These are phyloP conservation scores for Malthinus seriepunctatus DNA, from an alignment of 2,888 invertebrate species.

Conservation along the genomic window DNA sequence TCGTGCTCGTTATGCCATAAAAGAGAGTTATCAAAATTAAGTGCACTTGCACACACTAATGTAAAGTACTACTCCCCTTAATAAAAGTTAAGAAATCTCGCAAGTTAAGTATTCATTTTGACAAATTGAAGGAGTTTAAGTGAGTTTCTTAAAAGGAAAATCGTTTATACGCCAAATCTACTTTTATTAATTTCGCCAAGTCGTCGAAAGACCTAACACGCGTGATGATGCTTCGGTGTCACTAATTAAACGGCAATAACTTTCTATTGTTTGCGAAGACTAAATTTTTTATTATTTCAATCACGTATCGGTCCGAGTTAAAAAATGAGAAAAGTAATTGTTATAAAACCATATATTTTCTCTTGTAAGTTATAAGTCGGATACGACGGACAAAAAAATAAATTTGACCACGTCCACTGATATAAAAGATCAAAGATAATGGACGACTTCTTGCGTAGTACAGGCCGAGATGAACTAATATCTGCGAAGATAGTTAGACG, in stretches of 20 bases:
- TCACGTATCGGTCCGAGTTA: not conserved
- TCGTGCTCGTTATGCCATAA: too few relatives aligned
- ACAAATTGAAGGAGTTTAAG: too few relatives aligned
- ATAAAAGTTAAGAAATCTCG: too few relatives aligned
- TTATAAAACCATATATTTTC: slow-evolving; percentile 6
- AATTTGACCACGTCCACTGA: slow-evolving; percentile 15
- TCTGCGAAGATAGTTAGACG: slow-evolving; percentile 31
- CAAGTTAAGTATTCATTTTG: too few relatives aligned
- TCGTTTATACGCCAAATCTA: too few relatives aligned
- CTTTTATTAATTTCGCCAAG: not conserved
- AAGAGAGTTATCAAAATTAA: too few relatives aligned
- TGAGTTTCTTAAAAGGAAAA: too few relatives aligned
- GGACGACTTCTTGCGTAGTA: slow-evolving; percentile 16
- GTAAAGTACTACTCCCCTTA: too few relatives aligned
- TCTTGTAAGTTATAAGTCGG: not conserved
- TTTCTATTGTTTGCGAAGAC: not conserved
- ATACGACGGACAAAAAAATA: slow-evolving; percentile 10
- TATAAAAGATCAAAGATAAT: slow-evolving; percentile 23
- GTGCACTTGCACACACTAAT: too few relatives aligned
- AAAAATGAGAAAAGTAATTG: slow-evolving; percentile 3
- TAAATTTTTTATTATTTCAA: not conserved
- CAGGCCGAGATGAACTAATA: slow-evolving; percentile 29
- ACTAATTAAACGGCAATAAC: slow-evolving; percentile 1
- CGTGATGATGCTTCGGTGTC: not conserved
- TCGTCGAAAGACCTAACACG: not conserved